Base-by-base conservation (phyloP, 2,888 invertebrate genomes). In the Drosophila antonietae region DNA sequence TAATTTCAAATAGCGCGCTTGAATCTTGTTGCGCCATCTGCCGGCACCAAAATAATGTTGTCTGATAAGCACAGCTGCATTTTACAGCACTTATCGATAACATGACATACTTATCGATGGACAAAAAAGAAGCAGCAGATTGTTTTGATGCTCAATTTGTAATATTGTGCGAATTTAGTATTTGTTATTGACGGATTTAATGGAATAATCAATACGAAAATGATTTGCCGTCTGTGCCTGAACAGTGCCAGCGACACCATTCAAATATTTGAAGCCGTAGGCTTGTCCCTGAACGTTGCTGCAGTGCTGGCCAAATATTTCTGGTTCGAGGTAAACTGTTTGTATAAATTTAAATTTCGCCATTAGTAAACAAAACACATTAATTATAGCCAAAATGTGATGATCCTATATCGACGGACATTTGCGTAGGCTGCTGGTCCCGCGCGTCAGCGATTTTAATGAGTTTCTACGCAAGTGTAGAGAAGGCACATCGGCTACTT, bases 161-260 rank as follows among this genome's bases (percentile, higher is more conserved):
- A n/a, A 46, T 35, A 18, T 55, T 51, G 9, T 43, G 44, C 14
- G 28, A 31, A 37, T 44, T 63, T 63, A 46, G 44, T 60, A 41
- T 53, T 59, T 56, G 14, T 49, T 61, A 43, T 46, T 62, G 15
- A 33, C 28, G 28, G 39, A 51, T 79, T 64, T 23, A 68, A 78
- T 78, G 72, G 67, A 78, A 78, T 60, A 47, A 47, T 55, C 31
- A 52, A 49, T 20, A 35, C 31, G 35, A 88, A 41, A 62, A 92
- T 92, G 92, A 92, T 92, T 80, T 92, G 92, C 80, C 89, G 92
- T 44, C 76, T 92, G 70, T 92, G 92, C 68, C 80, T 92, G 20
- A 89, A 91, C 58, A 90, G 86, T 76, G 81, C 83, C n/a, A 72
- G 76, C 23, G 90, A 92, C 56, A 83, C 89, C 12, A 88, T 92